Conservation (phyloP, 2,797 vertebrate species). For the Luscinia megarhynchos region DNA sequence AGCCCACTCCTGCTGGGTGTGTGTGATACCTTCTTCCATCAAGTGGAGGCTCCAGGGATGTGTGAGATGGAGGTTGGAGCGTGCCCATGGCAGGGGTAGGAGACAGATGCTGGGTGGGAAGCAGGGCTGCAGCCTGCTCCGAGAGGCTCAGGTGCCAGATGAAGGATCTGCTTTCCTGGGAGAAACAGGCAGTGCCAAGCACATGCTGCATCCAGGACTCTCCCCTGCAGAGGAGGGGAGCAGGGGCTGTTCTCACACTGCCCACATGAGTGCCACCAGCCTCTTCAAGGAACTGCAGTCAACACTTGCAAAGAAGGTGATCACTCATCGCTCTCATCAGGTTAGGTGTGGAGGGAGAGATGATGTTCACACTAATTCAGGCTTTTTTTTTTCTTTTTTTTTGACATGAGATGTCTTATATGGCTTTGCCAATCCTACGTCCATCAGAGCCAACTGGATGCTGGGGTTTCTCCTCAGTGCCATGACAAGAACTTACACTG, state of each 20-base stretch:
- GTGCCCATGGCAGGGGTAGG: background rate
- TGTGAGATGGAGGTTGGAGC: background rate
- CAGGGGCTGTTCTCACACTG: constrained; percentile 15
- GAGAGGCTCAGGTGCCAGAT: constrained; percentile 31
- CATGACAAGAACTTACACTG: constrained; percentile 1
- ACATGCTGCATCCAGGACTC: background rate
- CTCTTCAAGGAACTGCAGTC: background rate
- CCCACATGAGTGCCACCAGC: background rate
- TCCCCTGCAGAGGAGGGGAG: background rate
- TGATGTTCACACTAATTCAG: background rate
- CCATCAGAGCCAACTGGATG: constrained; percentile 10
- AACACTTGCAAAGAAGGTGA: background rate
- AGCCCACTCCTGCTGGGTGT: background rate
- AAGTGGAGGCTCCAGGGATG: background rate
- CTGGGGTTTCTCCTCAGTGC: background rate
- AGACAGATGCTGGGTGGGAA: constrained; percentile 51
- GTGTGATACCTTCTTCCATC: background rate
- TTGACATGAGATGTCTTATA: background rate
- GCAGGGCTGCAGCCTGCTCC: background rate
- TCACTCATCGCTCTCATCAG: background rate
- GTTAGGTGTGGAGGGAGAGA: background rate
- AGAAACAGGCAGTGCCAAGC: background rate
- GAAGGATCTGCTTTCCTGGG: constrained; percentile 8
- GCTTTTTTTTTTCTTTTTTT: background rate
- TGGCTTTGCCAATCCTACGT: background rate